A percentile compares a stretch with the other conserved stretches of the same genome.
phyloP scores from a whole-genome alignment of 1,140 invertebrate species.

The Leguminivora glycinivorella region DNA sequence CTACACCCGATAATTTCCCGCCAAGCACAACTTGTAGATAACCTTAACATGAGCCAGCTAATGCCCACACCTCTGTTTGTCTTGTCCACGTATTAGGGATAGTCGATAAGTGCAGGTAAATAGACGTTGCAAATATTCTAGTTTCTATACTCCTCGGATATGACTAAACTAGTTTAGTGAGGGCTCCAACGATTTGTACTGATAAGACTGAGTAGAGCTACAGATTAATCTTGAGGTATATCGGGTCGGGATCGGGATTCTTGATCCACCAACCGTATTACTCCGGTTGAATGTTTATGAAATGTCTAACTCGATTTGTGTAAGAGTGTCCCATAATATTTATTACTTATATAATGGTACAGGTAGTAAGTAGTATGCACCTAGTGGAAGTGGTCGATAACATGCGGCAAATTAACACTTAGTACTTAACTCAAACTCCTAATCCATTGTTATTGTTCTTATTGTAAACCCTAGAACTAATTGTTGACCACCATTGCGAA shows the following conservation, averaged over 20 bases:
- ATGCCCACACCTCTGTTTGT: slow-evolving; percentile 61
- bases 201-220: too few relatives aligned
- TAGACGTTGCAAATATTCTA: background rate
- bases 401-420: too few relatives aligned
- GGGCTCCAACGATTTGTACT: background rate
- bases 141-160: background rate
- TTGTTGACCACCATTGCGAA: slow-evolving; percentile 9
- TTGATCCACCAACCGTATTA: too few relatives aligned
- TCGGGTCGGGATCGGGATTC: too few relatives aligned
- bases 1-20: slow-evolving; percentile 17
- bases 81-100: slow-evolving; percentile 38
- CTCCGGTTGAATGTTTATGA: background rate
- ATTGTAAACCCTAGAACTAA: slow-evolving; percentile 10
- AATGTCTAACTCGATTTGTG: background rate
- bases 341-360: background rate
- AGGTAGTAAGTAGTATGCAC: too few relatives aligned
- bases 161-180: background rate
- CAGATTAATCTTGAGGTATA: too few relatives aligned
- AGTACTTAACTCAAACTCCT: background rate
- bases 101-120: slow-evolving; percentile 29
- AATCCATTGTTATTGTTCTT: background rate
- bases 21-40: slow-evolving; percentile 32
- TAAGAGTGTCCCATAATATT: background rate
- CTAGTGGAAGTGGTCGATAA: too few relatives aligned
- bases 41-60: slow-evolving; percentile 52